phyloP scores from a whole-genome alignment of 2,888 invertebrate genomes.

The Incurvaria masculella region DNA sequence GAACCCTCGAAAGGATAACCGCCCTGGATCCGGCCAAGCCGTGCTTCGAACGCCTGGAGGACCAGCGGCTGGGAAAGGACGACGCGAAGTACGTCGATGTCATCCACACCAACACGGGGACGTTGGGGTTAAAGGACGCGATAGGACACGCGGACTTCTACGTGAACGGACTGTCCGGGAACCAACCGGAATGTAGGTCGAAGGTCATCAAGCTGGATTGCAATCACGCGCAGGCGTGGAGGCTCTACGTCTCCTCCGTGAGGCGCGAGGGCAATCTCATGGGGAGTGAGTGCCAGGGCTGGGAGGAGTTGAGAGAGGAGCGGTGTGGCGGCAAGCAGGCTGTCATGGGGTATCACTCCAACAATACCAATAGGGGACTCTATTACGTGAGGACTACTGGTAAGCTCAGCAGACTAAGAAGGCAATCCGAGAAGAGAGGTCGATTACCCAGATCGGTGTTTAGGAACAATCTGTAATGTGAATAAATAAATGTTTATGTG shows the following conservation, averaged over 20 bases:
- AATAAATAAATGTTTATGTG: too few species aligned
- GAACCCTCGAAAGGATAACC: constrained; percentile 30
- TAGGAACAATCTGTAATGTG: too few species aligned
- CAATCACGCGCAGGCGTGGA: constrained; percentile 41
- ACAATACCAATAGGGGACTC: constrained; percentile 8
- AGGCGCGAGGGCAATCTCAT: constrained; percentile 21
- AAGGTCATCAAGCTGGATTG: constrained; percentile 33
- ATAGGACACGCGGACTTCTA: constrained; percentile 41
- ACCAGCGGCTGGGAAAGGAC: constrained; percentile 24
- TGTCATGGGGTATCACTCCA: constrained; percentile 29
- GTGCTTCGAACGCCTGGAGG: constrained; percentile 28
- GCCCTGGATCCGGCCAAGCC: constrained; percentile 44
- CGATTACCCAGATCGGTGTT: too few species aligned
- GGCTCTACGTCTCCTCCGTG: constrained; percentile 30
- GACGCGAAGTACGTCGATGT: constrained; percentile 42
- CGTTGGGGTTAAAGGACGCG: constrained; percentile 35
- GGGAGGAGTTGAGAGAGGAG: constrained; percentile 27
- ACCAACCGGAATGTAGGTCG: constrained; percentile 35
- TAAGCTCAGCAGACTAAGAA: not conserved
- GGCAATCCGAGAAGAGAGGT: too few species aligned
- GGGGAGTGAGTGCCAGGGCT: constrained; percentile 27
- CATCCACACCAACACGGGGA: constrained; percentile 37
- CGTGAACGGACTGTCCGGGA: constrained; percentile 34
- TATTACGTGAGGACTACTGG: constrained; percentile 5
- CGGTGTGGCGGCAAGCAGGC: constrained; percentile 28